These are phyloP conservation scores for Peromyscus maniculatus DNA, from an alignment of 2,113 vertebrate species.

Conservation along the genomic window DNA sequence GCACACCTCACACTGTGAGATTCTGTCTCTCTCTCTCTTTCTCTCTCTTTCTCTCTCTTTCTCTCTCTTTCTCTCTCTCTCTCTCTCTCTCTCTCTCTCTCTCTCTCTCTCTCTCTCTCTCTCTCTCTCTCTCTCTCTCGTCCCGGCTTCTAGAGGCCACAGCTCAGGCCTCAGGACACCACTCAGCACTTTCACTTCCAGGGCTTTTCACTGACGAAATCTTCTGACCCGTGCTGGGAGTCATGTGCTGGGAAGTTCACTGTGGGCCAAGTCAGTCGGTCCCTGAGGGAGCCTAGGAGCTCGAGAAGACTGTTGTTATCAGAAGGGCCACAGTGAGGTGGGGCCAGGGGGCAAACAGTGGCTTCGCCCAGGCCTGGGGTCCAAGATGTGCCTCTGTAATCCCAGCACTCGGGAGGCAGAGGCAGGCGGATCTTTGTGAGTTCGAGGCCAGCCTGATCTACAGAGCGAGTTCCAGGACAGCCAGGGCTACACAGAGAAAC, in stretches of 20 bases:
- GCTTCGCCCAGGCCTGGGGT: neutral
- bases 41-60: too few species aligned
- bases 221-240: neutral
- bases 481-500: neutral
- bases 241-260: neutral
- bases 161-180: neutral
- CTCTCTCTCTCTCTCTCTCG: too few species aligned
- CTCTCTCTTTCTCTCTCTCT: too few species aligned
- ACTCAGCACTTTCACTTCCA: conserved; percentile 69
- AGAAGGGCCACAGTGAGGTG: neutral
- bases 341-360: neutral
- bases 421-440: neutral
- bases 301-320: neutral
- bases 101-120: too few species aligned
- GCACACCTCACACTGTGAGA: neutral
- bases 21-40: neutral
- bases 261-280: neutral
- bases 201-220: neutral
- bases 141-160: neutral
- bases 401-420: neutral
- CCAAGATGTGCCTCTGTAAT: neutral
- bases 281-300: neutral
- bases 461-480: neutral
- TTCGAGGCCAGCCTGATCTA: neutral
- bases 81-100: too few species aligned